phyloP scores from a whole-genome alignment of 2,888 invertebrate genomes.

The Drosophila neotestacea region DNA sequence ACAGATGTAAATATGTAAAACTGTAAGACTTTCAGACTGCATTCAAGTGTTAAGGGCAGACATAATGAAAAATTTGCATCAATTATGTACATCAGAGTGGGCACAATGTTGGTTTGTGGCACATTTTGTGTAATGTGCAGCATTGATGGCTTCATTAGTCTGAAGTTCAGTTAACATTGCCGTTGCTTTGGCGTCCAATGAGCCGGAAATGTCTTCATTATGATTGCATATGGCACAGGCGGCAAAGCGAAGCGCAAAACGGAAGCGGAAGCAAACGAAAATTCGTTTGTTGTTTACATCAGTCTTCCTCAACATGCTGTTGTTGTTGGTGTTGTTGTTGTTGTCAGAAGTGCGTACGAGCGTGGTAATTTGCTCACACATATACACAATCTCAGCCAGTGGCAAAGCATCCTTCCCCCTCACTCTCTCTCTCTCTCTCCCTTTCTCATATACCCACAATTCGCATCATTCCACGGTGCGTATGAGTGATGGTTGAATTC shows the following conservation, averaged over 20 bases:
- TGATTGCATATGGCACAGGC: constrained; percentile 68
- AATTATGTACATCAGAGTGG: constrained; percentile 43
- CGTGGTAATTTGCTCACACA: constrained; percentile 67
- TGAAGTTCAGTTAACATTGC: constrained; percentile 28
- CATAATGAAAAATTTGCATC: constrained; percentile 55
- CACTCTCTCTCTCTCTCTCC: not conserved
- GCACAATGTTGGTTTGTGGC: constrained; percentile 1
- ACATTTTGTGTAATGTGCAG: constrained; percentile 33
- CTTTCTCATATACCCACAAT: not conserved
- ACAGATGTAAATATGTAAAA: not conserved
- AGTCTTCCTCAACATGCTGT: not conserved
- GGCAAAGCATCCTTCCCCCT: not conserved
- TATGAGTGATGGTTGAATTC: constrained; percentile 74
- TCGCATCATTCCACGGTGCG: constrained; percentile 39
- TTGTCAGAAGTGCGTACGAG: constrained; percentile 69
- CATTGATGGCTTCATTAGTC: constrained; percentile 67
- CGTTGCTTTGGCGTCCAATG: constrained; percentile 67
- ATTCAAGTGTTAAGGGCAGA: constrained; percentile 52
- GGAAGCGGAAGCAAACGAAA: constrained; percentile 66
- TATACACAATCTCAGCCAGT: constrained; percentile 55
- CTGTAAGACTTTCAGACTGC: constrained; percentile 29
- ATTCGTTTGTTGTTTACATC: constrained; percentile 57
- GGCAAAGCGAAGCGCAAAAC: constrained; percentile 28
- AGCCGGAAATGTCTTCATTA: constrained; percentile 80
- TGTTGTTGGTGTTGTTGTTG: constrained; percentile 25